Base-by-base conservation (phyloP, 2,797 vertebrate genomes). In the Tangara arthus region DNA sequence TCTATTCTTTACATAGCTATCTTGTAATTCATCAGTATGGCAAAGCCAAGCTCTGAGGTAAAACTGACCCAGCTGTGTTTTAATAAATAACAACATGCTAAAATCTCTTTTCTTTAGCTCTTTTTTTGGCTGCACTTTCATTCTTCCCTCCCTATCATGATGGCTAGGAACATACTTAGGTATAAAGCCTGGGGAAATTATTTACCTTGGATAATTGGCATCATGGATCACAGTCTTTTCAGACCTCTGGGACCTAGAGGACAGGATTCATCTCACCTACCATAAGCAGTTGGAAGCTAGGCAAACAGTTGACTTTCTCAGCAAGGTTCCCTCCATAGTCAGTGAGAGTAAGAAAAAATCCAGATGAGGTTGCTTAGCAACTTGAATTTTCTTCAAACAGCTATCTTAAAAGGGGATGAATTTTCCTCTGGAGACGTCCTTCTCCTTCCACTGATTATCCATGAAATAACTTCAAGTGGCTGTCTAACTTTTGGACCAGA, bases 341-440 rank as follows among this genome's bases (percentile, higher is more conserved):
- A 80, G 16, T 4, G 2, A 73, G 24, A 77, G 41, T 65, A 84
- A 76, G 15, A 52, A 93, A 81, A 80, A 90, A 32, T 16, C 17
- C 52, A 75, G 49, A 82, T 87, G 41, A 82, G 9, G 89, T 96
- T 96, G 94, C 94, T 87, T 93, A 95, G 95, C 93, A 96, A 96
- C 94, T 89, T 65, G 30, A 82, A 60, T 82, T 93, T 89, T 87
- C 76, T 76, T 93, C 82, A 80, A 64, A 73, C 89, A 73, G 18
- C 50, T 87, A 42, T 83, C 71, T 85, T 77, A 50, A 91, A 95
- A 94, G 75, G 82, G 60, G 53, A 85, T 87, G 37, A 80, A 59
- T 77, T 27, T 91, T 91, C 52, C 82, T 91, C 75, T 91, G 71
- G 82, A 93, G 89, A 91, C 22, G 19, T 73, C 24, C 68, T 92